Evolutionary conservation across 2,888 invertebrate species (phyloP), one percentile per base, ranked within the genome.

Genomic region (Eupithecia vulgata): DNA sequence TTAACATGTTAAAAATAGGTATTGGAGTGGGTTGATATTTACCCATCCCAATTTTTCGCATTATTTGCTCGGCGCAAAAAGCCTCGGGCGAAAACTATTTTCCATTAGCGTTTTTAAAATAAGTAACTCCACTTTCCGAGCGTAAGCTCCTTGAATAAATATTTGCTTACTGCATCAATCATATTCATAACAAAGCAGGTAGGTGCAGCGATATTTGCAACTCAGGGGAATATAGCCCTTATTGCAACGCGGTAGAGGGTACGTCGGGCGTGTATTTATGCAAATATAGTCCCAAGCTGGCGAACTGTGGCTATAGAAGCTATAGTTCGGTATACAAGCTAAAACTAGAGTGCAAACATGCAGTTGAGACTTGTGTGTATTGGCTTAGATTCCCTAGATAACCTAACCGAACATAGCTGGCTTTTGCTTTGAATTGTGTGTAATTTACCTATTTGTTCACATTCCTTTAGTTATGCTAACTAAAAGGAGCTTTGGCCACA

Each of bases 131-230:
- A 79, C 76, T 79, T 75, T 57, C 17, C 70, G 48, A 68, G 57
- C 76, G 73, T 70, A 72, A 68, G 73, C 71, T 75, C 70, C 73
- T 75, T 73, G 76, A 80, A 80, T 79, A 77, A 79, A 77, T 78
- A 77, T 75, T 76, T 77, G 61, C 77, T 78, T 21, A 52, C 48
- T 69, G 79, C 81, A 84, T 84, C 82, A 82, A 84, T 84, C 84
- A 84, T 80, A 79, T 57, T 57, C 57, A 13, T 57, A 57, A 71
- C 73, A 74, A 78, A 76, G 68, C 76, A 72, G 67, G 65, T 75
- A 78, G 70, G 70, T 74, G 74, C 70, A 71, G 25, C 62, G 25
- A 57, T 57, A 52, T 62, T 61, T 3, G 42, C 25, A 21, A 57
- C 37, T 34, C 8, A 25, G 30, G 57, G 68, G 59, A 59, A 65